Evolutionary conservation across 1,140 invertebrate species (phyloP).

Genomic region (Formica selysi): DNA sequence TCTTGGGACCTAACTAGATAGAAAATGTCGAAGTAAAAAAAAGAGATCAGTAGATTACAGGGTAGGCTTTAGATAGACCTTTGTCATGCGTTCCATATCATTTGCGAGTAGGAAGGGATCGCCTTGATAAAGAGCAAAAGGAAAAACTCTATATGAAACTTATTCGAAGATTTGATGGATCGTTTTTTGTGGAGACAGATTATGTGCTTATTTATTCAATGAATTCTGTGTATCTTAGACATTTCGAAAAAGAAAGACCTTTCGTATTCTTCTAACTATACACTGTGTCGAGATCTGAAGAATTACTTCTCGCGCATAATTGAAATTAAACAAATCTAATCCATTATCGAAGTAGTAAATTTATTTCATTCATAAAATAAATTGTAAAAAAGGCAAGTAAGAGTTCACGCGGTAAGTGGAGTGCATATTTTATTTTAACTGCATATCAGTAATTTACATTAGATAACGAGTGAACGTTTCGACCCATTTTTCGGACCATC

Average conservation of each 20-base stretch:
- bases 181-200: neutral
- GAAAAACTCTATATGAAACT: neutral
- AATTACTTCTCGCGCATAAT: neutral
- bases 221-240: neutral
- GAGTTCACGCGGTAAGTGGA: too few relatives aligned
- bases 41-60: neutral
- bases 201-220: neutral
- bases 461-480: too few relatives aligned
- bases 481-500: too few relatives aligned
- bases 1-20: neutral
- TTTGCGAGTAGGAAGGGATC: neutral
- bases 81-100: neutral
- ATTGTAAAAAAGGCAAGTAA: too few relatives aligned
- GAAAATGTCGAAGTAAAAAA: neutral
- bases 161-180: neutral
- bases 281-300: neutral
- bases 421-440: too few relatives aligned
- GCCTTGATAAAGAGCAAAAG: neutral
- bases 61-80: neutral
- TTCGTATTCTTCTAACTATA: neutral
- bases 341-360: neutral
- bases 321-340: slow-evolving; percentile 8
- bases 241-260: neutral
- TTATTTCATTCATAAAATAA: neutral
- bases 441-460: too few relatives aligned